phyloP scores from a whole-genome alignment of 2,113 vertebrate species.

The Sylvilagus bachmani region DNA sequence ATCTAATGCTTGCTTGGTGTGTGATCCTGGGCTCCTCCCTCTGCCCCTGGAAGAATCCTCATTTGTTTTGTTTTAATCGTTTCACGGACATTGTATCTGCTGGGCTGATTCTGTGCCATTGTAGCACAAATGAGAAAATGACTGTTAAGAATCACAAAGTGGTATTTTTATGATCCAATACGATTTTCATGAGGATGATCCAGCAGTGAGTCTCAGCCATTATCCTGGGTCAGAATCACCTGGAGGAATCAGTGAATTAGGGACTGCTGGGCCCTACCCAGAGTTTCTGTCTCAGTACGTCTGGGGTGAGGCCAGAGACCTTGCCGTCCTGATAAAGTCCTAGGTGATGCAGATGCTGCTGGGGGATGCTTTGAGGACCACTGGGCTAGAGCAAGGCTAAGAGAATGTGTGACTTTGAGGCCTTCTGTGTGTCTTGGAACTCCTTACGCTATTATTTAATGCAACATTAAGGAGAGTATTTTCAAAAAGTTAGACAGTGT shows the following conservation, averaged over 20 bases:
- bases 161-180: not conserved
- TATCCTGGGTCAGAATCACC: not conserved
- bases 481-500: not conserved
- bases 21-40: not conserved
- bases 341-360: not conserved
- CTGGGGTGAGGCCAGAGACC: not conserved
- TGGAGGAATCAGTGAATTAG: not conserved
- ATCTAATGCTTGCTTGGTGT: not conserved
- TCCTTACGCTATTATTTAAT: not conserved
- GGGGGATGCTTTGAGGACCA: not conserved
- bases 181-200: not conserved
- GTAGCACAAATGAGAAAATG: not conserved
- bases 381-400: not conserved
- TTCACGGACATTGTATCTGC: not conserved
- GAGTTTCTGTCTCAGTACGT: not conserved
- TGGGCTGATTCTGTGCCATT: not conserved
- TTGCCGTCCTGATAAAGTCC: not conserved
- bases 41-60: not conserved
- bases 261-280: not conserved
- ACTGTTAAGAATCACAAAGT: not conserved
- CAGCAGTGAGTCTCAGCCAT: not conserved
- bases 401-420: not conserved
- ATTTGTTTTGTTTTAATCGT: not conserved
- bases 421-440: not conserved
- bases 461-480: constrained; percentile 33